Evolutionary conservation across 2,113 vertebrate genomes (phyloP).

Genomic region (Actenoides hombroni): DNA sequence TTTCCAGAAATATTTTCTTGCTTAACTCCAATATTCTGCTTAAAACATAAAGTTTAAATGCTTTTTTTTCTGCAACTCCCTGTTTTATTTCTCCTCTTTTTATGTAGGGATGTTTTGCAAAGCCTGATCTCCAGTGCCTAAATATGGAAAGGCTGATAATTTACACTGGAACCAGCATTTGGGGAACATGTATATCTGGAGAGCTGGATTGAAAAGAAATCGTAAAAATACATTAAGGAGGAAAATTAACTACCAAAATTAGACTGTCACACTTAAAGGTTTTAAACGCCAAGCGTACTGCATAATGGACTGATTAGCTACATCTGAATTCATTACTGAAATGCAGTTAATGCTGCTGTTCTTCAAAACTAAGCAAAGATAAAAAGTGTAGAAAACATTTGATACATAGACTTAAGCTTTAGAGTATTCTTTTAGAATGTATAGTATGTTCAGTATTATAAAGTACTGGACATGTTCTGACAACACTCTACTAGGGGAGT

Average conservation of each 20-base stretch:
- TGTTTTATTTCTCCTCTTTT: background rate
- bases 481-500: background rate
- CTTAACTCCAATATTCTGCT: background rate
- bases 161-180: conserved; percentile 14
- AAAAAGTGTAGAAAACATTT: background rate
- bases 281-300: background rate
- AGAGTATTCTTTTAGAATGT: background rate
- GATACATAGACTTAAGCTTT: background rate
- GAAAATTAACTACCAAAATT: conserved; percentile 30
- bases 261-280: background rate
- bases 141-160: conserved; percentile 44
- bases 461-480: background rate
- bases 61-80: background rate
- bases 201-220: conserved; percentile 35
- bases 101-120: background rate
- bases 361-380: background rate
- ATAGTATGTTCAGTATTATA: background rate
- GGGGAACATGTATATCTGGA: background rate
- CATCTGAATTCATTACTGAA: background rate
- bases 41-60: background rate
- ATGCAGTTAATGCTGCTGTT: background rate
- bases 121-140: background rate
- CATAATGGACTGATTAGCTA: conserved; percentile 20
- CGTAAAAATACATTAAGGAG: conserved; percentile 4
- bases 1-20: conserved; percentile 31